Percentiles rank a stretch among this genome's conserved stretches.
phyloP scores from a whole-genome alignment of 2,113 vertebrate species.

The Plotosus lineatus region DNA sequence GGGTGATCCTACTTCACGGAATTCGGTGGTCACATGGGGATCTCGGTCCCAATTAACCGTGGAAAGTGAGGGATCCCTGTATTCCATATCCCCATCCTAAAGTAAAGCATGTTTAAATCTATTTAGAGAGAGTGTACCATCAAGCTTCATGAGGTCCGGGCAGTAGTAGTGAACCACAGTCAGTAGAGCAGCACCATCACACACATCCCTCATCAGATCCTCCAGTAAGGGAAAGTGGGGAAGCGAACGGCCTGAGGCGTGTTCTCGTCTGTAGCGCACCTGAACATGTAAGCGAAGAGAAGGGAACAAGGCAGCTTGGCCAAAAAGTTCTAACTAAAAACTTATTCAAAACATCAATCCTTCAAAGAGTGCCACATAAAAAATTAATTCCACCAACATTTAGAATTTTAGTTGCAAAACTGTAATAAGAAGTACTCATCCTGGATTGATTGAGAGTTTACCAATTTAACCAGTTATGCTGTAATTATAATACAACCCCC shows the following conservation, averaged over 20 bases:
- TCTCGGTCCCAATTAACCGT: too few relatives aligned
- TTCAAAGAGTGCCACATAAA: neutral
- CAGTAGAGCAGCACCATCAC: conserved; percentile 85
- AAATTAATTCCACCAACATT: neutral
- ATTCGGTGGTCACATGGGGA: too few relatives aligned
- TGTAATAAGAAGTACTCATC: neutral
- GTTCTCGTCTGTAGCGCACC: conserved; percentile 94
- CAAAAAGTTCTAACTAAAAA: neutral
- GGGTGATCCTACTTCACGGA: too few relatives aligned
- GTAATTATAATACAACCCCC: neutral
- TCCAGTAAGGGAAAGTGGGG: conserved; percentile 91
- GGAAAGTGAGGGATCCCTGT: too few relatives aligned
- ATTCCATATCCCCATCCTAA: neutral
- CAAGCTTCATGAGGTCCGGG: conserved; percentile 89
- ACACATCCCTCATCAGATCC: conserved; percentile 87
- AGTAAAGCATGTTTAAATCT: neutral
- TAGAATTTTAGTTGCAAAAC: neutral
- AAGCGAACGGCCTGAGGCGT: conserved; percentile 80
- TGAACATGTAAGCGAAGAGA: conserved; percentile 54
- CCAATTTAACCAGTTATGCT: neutral
- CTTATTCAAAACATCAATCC: neutral
- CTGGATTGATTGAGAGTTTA: neutral
- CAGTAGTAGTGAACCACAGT: conserved; percentile 94
- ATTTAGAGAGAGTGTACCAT: conserved; percentile 74
- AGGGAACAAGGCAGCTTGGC: neutral